Base-by-base conservation (phyloP, 2,797 vertebrate species). In the Knipowitschia caucasica region DNA sequence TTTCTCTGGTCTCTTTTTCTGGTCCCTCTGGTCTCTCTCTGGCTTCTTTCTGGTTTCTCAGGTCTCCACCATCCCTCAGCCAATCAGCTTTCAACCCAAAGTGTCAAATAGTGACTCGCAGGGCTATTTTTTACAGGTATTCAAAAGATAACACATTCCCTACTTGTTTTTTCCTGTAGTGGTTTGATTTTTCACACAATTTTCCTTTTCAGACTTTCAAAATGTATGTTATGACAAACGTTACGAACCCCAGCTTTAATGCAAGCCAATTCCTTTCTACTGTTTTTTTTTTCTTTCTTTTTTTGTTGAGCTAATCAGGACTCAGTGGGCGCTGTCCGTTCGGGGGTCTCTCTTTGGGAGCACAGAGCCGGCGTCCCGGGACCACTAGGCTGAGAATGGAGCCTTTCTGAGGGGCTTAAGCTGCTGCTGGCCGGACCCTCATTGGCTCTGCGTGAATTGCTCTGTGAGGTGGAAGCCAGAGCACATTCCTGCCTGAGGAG, bases 401-500 rank as follows among this genome's bases (percentile, higher is more conserved):
- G 25, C 59, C 51, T 70, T 78, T 77, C 66, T 64, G 35, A 35
- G 33, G 66, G 54, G 67, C 71, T 83, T 73, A 76, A 1, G 61
- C 4, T 23, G 59, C 54, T 55, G 1, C 34, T n/a, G 31, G 1
- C 31, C n/a, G 11, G 4, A 2, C 30, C 29, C 75, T 73, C 49
- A 80, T 79, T 83, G 81, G 77, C 62, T 60, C 50, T 2, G 23
- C 14, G 49, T 24, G 23, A 52, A 75, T 80, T 74, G 77, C 52
- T 62, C 75, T 50, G 30, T 2, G 73, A 82, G 71, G 67, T 74
- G 76, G 67, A 81, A 80, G 71, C 67, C 81, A 62, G 81, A 68
- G 76, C 66, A 67, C 81, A 84, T 86, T 86, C 81, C 49, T 82
- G 33, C 30, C 8, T 38, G 60, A 64, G 80, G 73, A 84, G 77